A percentile compares a stretch with the other conserved stretches of the same genome.
phyloP scores from a whole-genome alignment of 35 echinoderm and acorn worm species.

The Heliocidaris tuberculata region DNA sequence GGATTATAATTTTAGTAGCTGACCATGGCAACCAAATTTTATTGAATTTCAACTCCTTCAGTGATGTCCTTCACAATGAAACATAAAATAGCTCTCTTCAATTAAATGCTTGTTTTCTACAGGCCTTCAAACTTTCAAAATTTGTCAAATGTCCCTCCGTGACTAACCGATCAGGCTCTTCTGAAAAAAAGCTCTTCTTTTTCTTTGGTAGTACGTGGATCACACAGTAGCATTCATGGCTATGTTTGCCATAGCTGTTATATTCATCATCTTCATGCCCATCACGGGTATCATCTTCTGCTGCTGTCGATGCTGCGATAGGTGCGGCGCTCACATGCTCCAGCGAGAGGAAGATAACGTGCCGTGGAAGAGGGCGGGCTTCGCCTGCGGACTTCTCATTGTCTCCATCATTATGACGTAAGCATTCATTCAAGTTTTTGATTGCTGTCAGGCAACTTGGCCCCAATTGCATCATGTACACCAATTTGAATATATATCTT shows the following conservation, averaged over 20 bases:
- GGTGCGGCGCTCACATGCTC: conserved; percentile 61
- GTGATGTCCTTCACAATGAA: too few species aligned
- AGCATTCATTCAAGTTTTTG: not conserved
- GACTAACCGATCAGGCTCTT: too few species aligned
- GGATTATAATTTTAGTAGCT: too few species aligned
- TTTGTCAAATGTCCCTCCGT: too few species aligned
- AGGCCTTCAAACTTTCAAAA: too few species aligned
- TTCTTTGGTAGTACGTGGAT: conserved; percentile 24
- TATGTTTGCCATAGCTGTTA: conserved; percentile 51
- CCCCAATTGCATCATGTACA: too few species aligned
- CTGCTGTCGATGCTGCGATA: conserved; percentile 73
- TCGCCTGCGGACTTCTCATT: conserved; percentile 52
- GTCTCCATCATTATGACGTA: conserved; percentile 65
- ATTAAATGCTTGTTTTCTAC: too few species aligned
- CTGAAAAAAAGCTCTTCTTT: not conserved
- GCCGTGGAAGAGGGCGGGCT: conserved; percentile 35
- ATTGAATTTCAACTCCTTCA: too few species aligned
- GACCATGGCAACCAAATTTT: too few species aligned
- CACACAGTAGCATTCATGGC: conserved; percentile 40
- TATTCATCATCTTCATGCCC: conserved; percentile 62
- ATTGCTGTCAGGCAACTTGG: not conserved
- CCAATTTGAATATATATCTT: too few species aligned
- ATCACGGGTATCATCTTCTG: conserved; percentile 61
- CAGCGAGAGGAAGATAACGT: conserved; percentile 60
- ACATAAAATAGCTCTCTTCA: too few species aligned